Percentiles rank a stretch among this genome's conserved stretches.
phyloP scores from a whole-genome alignment of 2,113 vertebrate genomes.

The Acrocephalus kingi region DNA sequence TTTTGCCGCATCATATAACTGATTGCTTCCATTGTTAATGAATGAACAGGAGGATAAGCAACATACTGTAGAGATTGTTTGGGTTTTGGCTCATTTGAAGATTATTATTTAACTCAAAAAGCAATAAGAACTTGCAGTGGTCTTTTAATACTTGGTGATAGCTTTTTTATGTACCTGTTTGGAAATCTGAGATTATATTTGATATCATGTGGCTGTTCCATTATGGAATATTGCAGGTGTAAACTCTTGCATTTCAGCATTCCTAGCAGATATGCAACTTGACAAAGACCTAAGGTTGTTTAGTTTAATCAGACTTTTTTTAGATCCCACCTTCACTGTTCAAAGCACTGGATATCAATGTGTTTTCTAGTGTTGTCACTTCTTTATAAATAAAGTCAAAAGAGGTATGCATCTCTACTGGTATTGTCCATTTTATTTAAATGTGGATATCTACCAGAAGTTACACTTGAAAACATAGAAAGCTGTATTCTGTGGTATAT shows the following conservation, averaged over 20 bases:
- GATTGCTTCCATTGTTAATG: constrained; percentile 75
- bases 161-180: constrained; percentile 70
- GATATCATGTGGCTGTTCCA: constrained; percentile 69
- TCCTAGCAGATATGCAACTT: constrained; percentile 67
- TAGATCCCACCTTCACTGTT: constrained; percentile 70
- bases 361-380: constrained; percentile 81
- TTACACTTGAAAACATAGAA: not conserved
- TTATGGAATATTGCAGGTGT: constrained; percentile 66
- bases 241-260: constrained; percentile 72
- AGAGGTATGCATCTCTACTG: constrained; percentile 48
- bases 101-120: constrained; percentile 65
- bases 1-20: constrained; percentile 57
- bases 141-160: constrained; percentile 63
- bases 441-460: not conserved
- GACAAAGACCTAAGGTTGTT: constrained; percentile 58
- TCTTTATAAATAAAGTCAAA: constrained; percentile 77
- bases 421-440: constrained; percentile 58
- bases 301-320: constrained; percentile 64
- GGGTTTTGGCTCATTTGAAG: constrained; percentile 66
- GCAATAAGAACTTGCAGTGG: constrained; percentile 72
- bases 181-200: constrained; percentile 74
- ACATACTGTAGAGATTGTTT: constrained; percentile 44
- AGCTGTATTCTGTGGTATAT: not conserved
- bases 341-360: constrained; percentile 75
- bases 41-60: constrained; percentile 28